These are phyloP conservation scores for Potamarius usumacintae DNA, from an alignment of 2,113 vertebrate species.

Conservation along the genomic window DNA sequence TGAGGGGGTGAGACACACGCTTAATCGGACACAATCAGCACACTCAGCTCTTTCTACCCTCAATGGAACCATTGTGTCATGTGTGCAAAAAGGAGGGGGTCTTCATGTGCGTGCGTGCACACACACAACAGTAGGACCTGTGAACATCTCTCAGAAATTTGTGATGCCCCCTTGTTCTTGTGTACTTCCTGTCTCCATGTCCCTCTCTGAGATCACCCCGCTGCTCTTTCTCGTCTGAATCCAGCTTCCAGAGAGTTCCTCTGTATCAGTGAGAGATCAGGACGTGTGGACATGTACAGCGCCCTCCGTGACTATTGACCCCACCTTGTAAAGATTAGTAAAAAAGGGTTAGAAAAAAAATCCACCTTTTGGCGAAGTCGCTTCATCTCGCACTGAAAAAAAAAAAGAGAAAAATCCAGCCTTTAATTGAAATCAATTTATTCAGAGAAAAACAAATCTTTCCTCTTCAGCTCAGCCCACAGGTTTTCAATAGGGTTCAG, in stretches of 20 bases:
- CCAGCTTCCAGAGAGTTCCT: background rate
- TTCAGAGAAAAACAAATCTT: too few species aligned
- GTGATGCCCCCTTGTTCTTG: constrained; percentile 38
- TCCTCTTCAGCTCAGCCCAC: too few species aligned
- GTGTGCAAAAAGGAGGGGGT: constrained; percentile 53
- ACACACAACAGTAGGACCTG: constrained; percentile 42
- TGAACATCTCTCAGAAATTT: constrained; percentile 29
- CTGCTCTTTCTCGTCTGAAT: background rate
- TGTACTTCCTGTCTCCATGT: constrained; percentile 30
- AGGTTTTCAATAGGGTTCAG: too few species aligned
- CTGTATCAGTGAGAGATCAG: background rate
- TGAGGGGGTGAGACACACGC: constrained; percentile 41
- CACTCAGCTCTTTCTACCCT: constrained; percentile 53
- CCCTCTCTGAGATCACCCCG: constrained; percentile 11
- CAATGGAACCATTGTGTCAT: constrained; percentile 67
- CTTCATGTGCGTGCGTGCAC: constrained; percentile 46
- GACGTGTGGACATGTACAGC: too few species aligned
- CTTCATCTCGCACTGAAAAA: too few species aligned
- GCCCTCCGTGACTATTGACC: too few species aligned
- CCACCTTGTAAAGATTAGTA: too few species aligned
- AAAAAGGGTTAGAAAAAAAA: too few species aligned
- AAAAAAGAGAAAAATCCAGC: too few species aligned
- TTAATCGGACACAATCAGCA: constrained; percentile 41
- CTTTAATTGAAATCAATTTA: too few species aligned
- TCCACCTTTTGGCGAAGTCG: too few species aligned